Evolutionary conservation across 2,888 invertebrate genomes (phyloP).

Genomic region (Margaritifera margaritifera): DNA sequence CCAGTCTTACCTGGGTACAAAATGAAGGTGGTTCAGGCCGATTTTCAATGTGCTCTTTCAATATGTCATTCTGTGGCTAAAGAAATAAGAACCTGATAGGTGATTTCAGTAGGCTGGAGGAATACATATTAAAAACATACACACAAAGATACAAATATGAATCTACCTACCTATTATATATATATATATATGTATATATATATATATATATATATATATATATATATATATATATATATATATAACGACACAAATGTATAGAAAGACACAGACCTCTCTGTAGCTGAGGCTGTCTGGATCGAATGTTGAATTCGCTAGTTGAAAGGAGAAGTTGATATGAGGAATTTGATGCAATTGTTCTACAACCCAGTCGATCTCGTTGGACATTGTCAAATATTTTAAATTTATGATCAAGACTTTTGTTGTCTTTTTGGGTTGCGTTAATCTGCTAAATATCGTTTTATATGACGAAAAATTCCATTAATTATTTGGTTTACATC

Average conservation of each 20-base stretch:
- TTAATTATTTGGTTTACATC: too few relatives aligned
- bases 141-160: too few relatives aligned
- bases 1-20: too few relatives aligned
- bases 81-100: too few relatives aligned
- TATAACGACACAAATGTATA: conserved; percentile 1
- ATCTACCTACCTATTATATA: too few relatives aligned
- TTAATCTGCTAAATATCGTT: too few relatives aligned
- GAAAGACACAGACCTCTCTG: conserved; percentile 82
- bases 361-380: conserved; percentile 76
- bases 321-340: conserved; percentile 92
- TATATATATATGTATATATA: conserved; percentile 1
- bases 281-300: conserved; percentile 91
- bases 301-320: conserved; percentile 92
- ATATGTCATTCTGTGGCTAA: too few relatives aligned
- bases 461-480: neutral
- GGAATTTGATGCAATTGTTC: conserved; percentile 91
- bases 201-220: conserved; percentile 8
- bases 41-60: too few relatives aligned
- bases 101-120: too few relatives aligned
- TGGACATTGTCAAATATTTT: conserved; percentile 17
- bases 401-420: neutral
- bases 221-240: conserved; percentile 3
- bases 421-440: too few relatives aligned
- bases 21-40: too few relatives aligned
- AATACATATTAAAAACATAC: too few relatives aligned